These are phyloP conservation scores for Antennarius maculatus DNA, from an alignment of 2,797 vertebrate species.

Conservation along the genomic window DNA sequence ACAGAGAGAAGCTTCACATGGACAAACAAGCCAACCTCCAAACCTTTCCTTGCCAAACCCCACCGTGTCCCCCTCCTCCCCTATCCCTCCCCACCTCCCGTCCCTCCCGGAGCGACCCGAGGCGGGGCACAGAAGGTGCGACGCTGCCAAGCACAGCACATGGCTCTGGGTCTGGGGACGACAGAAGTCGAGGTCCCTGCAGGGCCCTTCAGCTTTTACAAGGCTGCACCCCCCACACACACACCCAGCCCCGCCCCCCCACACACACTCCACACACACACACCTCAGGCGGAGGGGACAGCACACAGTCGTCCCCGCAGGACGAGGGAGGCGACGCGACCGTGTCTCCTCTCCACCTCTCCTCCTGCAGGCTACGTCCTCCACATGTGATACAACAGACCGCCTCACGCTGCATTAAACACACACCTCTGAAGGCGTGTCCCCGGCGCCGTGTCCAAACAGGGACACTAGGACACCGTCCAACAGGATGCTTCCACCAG, in stretches of 20 bases:
- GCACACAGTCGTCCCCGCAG: constrained; percentile 60
- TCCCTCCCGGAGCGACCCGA: constrained; percentile 47
- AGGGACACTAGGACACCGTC: constrained; percentile 61
- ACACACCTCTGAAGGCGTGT: constrained; percentile 70
- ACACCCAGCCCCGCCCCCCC: constrained; percentile 5
- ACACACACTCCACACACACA: constrained; percentile 13
- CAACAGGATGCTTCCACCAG: too few species aligned
- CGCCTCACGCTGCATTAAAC: constrained; percentile 73
- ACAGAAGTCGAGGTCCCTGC: constrained; percentile 72
- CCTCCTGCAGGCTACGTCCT: constrained; percentile 62
- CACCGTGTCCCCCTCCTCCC: constrained; percentile 3
- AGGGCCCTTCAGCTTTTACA: constrained; percentile 66
- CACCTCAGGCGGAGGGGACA: constrained; percentile 60
- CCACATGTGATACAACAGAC: constrained; percentile 73
- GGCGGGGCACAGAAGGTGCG: constrained; percentile 63
- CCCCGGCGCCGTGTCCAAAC: constrained; percentile 61
- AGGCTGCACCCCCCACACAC: constrained; percentile 26
- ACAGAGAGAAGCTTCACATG: constrained; percentile 4
- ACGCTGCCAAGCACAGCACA: constrained; percentile 69
- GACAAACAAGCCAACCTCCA: constrained; percentile 43
- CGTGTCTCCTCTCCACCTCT: constrained; percentile 57
- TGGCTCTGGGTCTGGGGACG: constrained; percentile 69
- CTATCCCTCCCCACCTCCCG: constrained; percentile 32
- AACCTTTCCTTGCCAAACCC: constrained; percentile 22
- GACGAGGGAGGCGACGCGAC: constrained; percentile 66